These are phyloP conservation scores for Sycophila sp. DNA, from an alignment of 1,140 invertebrate genomes.

Conservation along the genomic window DNA sequence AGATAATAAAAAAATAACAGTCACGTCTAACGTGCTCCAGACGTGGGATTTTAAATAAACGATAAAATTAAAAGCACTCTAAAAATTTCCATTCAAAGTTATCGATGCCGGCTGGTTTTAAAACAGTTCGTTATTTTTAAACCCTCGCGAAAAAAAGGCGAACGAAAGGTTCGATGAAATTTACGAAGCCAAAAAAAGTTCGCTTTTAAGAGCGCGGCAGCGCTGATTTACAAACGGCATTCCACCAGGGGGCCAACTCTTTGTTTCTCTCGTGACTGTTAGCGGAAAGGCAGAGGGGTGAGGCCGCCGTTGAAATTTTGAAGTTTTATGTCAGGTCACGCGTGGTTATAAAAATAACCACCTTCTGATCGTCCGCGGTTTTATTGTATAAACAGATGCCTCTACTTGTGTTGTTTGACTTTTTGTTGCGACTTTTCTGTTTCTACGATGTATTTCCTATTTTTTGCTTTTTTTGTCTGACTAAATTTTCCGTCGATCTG, in stretches of 20 bases:
- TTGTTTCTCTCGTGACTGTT: background rate
- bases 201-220: background rate
- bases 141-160: background rate
- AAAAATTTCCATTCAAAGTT: too few relatives aligned
- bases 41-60: too few relatives aligned
- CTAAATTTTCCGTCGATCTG: too few relatives aligned
- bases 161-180: conserved; percentile 7
- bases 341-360: conserved; percentile 22
- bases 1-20: too few relatives aligned
- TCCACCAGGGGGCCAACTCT: background rate
- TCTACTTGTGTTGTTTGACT: background rate
- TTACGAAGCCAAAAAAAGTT: background rate
- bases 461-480: background rate
- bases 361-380: background rate
- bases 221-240: conserved; percentile 18
- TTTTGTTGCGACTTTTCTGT: background rate
- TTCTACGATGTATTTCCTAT: too few relatives aligned
- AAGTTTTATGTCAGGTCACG: conserved; percentile 3
- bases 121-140: conserved; percentile 33
- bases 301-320: conserved; percentile 1
- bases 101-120: too few relatives aligned
- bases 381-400: conserved; percentile 1
- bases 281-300: background rate
- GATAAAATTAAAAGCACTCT: too few relatives aligned
- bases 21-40: too few relatives aligned